Evolutionary conservation across 2,797 vertebrate species (phyloP).

Genomic region (Chiloscyllium punctatum): DNA sequence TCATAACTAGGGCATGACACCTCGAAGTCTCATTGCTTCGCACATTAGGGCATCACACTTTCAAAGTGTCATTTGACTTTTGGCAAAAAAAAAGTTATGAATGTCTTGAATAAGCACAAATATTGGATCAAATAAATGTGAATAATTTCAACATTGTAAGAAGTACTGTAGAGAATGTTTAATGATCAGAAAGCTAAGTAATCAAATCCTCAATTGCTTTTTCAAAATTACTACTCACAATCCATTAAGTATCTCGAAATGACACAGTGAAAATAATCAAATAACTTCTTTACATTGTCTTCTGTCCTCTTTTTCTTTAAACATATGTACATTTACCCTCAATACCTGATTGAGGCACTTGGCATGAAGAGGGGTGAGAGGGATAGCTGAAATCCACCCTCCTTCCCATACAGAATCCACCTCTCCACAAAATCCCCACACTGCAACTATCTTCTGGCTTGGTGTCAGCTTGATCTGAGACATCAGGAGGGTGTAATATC

Average conservation of each 20-base stretch:
- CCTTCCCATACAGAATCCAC: too few relatives aligned
- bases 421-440: too few relatives aligned
- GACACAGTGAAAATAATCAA: neutral
- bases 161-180: neutral
- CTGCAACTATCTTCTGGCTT: too few relatives aligned
- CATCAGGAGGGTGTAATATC: too few relatives aligned
- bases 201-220: neutral
- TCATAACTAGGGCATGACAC: neutral
- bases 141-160: neutral
- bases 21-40: neutral
- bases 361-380: too few relatives aligned
- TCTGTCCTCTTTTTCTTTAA: neutral
- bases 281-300: constrained; percentile 13
- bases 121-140: neutral
- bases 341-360: too few relatives aligned
- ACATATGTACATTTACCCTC: too few relatives aligned
- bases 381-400: too few relatives aligned
- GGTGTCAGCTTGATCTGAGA: too few relatives aligned
- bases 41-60: constrained; percentile 7
- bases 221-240: neutral
- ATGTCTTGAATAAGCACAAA: neutral
- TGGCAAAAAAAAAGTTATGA: neutral
- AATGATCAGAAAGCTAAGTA: neutral
- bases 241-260: neutral
- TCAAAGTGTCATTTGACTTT: neutral